Evolutionary conservation across 2,888 invertebrate species (phyloP).

Genomic region (Polydrusus cervinus): DNA sequence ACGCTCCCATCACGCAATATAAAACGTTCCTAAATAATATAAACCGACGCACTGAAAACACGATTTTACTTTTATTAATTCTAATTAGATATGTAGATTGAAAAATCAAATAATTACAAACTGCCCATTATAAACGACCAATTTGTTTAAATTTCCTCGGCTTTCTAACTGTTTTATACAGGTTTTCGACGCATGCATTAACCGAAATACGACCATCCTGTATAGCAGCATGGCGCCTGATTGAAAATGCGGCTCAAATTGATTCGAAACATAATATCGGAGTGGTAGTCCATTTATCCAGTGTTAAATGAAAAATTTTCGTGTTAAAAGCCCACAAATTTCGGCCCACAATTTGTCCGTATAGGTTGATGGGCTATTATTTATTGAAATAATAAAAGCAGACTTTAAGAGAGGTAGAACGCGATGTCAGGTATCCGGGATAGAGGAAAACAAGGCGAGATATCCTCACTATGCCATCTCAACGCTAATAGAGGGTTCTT

Average conservation of each 20-base stretch:
- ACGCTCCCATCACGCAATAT: too few species aligned
- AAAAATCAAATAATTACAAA: too few species aligned
- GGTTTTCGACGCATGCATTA: slow-evolving; percentile 33
- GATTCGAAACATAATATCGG: slow-evolving; percentile 52
- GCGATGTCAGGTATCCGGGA: neutral
- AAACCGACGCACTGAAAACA: too few species aligned
- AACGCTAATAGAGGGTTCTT: too few species aligned
- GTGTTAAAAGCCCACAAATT: slow-evolving; percentile 54
- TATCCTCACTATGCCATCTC: too few species aligned
- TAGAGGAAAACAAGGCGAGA: too few species aligned
- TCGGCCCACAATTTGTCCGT: slow-evolving; percentile 47
- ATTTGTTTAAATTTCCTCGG: slow-evolving; percentile 41
- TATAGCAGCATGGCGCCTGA: slow-evolving; percentile 51
- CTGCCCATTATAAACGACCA: slow-evolving; percentile 27
- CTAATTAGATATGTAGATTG: too few species aligned
- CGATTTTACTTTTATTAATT: too few species aligned
- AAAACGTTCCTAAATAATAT: too few species aligned
- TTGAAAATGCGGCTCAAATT: slow-evolving; percentile 49
- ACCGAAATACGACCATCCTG: slow-evolving; percentile 43
- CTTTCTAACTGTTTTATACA: slow-evolving; percentile 37
- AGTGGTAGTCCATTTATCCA: slow-evolving; percentile 49
- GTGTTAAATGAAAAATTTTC: slow-evolving; percentile 49
- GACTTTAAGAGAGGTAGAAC: slow-evolving; percentile 38
- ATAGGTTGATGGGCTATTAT: slow-evolving; percentile 46
- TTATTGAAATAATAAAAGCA: slow-evolving; percentile 47